Evolutionary conservation across 2,888 invertebrate species (phyloP), one percentile per base, ranked within the genome.

Genomic region (Panzeria rudis): DNA sequence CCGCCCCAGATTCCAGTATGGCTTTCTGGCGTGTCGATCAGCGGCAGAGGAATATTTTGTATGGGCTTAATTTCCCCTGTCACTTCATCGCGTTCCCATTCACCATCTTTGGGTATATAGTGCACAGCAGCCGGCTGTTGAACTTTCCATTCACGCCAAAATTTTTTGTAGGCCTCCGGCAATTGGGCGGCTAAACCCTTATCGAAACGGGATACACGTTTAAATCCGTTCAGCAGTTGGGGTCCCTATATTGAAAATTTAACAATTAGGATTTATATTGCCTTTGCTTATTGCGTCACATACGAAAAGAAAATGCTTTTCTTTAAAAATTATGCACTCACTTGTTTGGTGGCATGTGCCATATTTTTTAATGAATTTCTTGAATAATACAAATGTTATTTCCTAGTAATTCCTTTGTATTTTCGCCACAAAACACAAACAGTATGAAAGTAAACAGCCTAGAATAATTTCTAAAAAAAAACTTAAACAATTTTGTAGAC

Each of bases 1-100:
- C 99, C 99, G 86, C 98, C 99, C 99, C 99, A 99, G 86, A 99
- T 94, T 41, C 98, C 98, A 59, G 95, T 89, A 91, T 98, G 93
- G 77, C 96, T 93, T 93, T 99, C 97, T 50, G 94, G 93, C 0
- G 98, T 97, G 91, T 95, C 96, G 86, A 95, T 94, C 1, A 98
- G 89, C 1, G 96, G 97, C 38, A 99, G 92, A 38, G 96, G 95
- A 54, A 95, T 89, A 93, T 97, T 96, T 75, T 97, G 96, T 66
- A 97, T 93, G 0, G 95, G 95, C 80, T 93, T 90, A 13, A 96
- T 95, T 93, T 95, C 94, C 75, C 96, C 96, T 69, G 96, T 96
- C 20, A 95, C 90, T 83, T 95, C 95, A 91, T 97, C 94, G 75
- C 95, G 94, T 88, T 94, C 94, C 95, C 95, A 97, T 90, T 94